Base-by-base conservation (phyloP, 2,888 invertebrate genomes). In the Eugnorisma glareosa region DNA sequence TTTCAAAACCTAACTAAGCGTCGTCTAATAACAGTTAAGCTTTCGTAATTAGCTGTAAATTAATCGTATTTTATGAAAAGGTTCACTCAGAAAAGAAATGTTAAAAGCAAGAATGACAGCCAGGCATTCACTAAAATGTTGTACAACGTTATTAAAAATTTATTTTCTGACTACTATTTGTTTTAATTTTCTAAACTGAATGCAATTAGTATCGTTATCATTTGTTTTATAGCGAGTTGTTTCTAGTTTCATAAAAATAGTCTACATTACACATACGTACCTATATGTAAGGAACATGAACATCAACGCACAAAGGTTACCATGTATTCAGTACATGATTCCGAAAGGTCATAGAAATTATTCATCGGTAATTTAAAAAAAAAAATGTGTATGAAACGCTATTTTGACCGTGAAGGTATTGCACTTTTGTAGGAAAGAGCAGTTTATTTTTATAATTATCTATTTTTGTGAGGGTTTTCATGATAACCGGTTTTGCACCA, bases 21-120 rank as follows among this genome's bases (percentile, higher is more conserved):
- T 57, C 74, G 48, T 71, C 48, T 69, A 76, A 76, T 71, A 79
- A 71, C 71, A 28, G 67, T 76, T 64, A 18, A 79, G 73, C 48
- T 83, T 54, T 69, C 31, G 63, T 72, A 74, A 84, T 79, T 83
- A 84, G 68, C 79, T 69, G 68, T 77, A 76, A 79, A 74, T 83
- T 76, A 74, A 71, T 77, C 74, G 54, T 73, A 68, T 72, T 84
- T 69, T 57, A 71, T 77, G 35, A 72, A 75, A 67, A 72, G 43
- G 57, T 70, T 63, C 37, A 67, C 63, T 54, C 43, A 31, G 37
- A 64, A 73, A 82, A 68, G 37, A 82, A 69, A 71, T 2, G 15
- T 59, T 71, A 31, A 15, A 51, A 68, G 31, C 15, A 54, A 35
- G 6, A 72, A 66, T 73, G 57, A 69, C 68, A 35, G 40, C 21